Conservation (phyloP, 2,797 vertebrate genomes). For the Sebastes iracundus region DNA sequence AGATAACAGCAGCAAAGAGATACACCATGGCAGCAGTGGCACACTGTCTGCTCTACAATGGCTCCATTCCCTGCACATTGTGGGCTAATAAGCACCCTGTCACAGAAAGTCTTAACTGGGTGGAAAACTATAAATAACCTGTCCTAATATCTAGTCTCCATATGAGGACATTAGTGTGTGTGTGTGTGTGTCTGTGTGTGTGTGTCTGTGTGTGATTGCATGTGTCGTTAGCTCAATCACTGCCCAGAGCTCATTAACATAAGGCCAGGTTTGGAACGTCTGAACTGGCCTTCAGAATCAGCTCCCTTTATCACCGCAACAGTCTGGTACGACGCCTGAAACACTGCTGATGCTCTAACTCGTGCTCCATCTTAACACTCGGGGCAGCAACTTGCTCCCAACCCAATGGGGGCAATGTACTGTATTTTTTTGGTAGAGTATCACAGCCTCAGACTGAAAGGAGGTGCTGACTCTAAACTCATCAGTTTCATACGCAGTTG, state of each 20-base stretch:
- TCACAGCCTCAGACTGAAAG: not conserved
- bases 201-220: not conserved
- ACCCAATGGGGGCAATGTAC: not conserved
- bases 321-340: not conserved
- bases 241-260: not conserved
- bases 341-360: not conserved
- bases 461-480: not conserved
- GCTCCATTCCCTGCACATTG: not conserved
- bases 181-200: too few relatives aligned
- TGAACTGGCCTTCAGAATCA: too few relatives aligned
- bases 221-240: not conserved
- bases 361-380: not conserved
- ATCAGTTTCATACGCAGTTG: not conserved
- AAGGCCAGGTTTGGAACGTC: not conserved
- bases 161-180: not conserved
- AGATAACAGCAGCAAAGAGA: not conserved
- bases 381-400: not conserved
- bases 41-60: not conserved
- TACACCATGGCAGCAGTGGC: not conserved
- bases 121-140: constrained; percentile 22
- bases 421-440: not conserved
- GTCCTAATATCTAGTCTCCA: not conserved
- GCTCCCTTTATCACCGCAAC: too few relatives aligned
- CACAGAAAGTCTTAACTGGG: constrained; percentile 4
- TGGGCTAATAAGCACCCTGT: not conserved